Evolutionary conservation across 2,888 invertebrate genomes (phyloP).

Genomic region (Drosophila subsilvestris): DNA sequence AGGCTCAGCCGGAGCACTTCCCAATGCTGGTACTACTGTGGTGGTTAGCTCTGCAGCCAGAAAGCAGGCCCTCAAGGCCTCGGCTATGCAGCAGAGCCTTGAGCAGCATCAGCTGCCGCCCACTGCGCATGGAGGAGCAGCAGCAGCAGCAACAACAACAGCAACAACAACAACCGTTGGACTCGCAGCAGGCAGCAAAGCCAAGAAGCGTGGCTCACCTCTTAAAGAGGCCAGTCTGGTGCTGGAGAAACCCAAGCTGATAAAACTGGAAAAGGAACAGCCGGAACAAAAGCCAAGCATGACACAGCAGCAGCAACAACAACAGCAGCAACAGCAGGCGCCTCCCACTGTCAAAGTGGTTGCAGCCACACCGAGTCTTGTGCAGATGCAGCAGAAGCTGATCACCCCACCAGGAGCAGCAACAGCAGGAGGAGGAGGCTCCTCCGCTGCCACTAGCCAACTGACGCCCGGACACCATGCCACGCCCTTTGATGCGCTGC

Average conservation of each 20-base stretch:
- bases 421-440: neutral
- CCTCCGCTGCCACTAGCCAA: neutral
- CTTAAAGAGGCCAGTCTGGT: slow-evolving; percentile 72
- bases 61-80: slow-evolving; percentile 52
- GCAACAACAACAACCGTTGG: neutral
- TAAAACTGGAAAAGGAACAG: slow-evolving; percentile 53
- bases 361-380: neutral
- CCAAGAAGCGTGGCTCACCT: slow-evolving; percentile 81
- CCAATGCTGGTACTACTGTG: slow-evolving; percentile 9
- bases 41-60: slow-evolving; percentile 41
- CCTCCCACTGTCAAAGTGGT: slow-evolving; percentile 13
- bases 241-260: slow-evolving; percentile 71
- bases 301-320: slow-evolving; percentile 47
- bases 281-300: slow-evolving; percentile 42
- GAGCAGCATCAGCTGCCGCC: slow-evolving; percentile 48
- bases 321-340: slow-evolving; percentile 25
- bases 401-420: slow-evolving; percentile 27
- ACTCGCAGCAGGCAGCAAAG: slow-evolving; percentile 52
- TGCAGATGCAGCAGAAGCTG: slow-evolving; percentile 10
- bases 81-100: slow-evolving; percentile 42
- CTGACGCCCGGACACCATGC: slow-evolving; percentile 34
- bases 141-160: neutral
- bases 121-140: slow-evolving; percentile 29
- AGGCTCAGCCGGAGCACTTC: neutral
- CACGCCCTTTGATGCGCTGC: slow-evolving; percentile 84